These are phyloP conservation scores for Diadema setosum DNA, from an alignment of 35 echinoderm and acorn worm species.

Conservation along the genomic window DNA sequence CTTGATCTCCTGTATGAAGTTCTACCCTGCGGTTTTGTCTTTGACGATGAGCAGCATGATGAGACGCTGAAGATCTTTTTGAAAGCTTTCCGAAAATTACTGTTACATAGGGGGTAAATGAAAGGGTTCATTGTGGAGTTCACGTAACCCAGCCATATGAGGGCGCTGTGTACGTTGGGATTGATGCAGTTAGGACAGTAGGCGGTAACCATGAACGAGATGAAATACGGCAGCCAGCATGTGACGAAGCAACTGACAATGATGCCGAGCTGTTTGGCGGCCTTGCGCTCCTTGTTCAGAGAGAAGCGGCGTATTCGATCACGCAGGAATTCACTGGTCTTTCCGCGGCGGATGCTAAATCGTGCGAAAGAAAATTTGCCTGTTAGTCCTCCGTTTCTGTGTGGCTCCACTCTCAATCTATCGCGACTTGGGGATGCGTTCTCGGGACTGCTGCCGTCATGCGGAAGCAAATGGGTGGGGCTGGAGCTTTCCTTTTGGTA, in stretches of 20 bases:
- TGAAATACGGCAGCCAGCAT: constrained; percentile 95
- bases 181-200: constrained; percentile 60
- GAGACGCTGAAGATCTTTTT: constrained; percentile 71
- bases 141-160: constrained; percentile 95
- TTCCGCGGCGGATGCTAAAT: constrained; percentile 69
- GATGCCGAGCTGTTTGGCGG: constrained; percentile 86
- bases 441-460: neutral
- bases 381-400: neutral
- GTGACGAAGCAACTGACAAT: constrained; percentile 96
- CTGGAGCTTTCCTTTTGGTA: neutral
- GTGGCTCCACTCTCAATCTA: neutral
- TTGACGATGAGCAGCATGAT: neutral
- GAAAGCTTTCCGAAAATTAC: constrained; percentile 94
- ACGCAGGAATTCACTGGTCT: constrained; percentile 54
- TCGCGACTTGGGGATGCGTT: neutral
- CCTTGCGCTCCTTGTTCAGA: constrained; percentile 83
- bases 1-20: neutral
- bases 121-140: constrained; percentile 96
- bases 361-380: constrained; percentile 59
- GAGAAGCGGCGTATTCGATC: constrained; percentile 75
- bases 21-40: neutral
- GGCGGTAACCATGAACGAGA: constrained; percentile 87
- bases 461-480: neutral
- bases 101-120: constrained; percentile 96
- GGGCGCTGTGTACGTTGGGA: constrained; percentile 49